phyloP scores from a whole-genome alignment of 2,113 vertebrate genomes.

The Scomber colias region DNA sequence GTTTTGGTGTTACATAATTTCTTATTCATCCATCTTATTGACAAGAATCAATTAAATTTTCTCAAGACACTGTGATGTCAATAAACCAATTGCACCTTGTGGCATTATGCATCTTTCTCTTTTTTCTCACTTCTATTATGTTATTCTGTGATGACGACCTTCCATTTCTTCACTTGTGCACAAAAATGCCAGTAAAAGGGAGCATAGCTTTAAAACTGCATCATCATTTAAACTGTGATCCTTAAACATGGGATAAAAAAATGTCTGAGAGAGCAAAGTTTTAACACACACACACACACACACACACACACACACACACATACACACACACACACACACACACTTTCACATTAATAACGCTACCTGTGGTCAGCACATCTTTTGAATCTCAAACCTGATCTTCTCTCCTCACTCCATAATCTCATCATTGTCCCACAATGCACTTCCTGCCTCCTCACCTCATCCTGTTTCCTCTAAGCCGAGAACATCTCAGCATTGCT shows the following conservation, averaged over 20 bases:
- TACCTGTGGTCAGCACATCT: slow-evolving; percentile 73
- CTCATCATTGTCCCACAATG: slow-evolving; percentile 70
- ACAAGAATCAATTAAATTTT: background rate
- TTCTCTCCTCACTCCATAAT: slow-evolving; percentile 69
- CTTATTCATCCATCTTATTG: background rate
- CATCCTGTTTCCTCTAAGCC: slow-evolving; percentile 74
- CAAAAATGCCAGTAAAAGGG: slow-evolving; percentile 4
- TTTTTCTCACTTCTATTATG: background rate
- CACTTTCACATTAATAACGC: slow-evolving; percentile 41
- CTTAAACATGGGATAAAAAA: slow-evolving; percentile 26
- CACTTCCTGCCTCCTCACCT: slow-evolving; percentile 74
- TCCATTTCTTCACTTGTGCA: background rate
- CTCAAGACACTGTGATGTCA: slow-evolving; percentile 4
- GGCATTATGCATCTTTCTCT: background rate
- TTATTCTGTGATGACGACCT: background rate
- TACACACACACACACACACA: too few relatives aligned
- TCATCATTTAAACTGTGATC: slow-evolving; percentile 45
- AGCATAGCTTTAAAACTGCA: slow-evolving; percentile 44
- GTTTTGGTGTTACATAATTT: background rate
- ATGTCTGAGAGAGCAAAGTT: slow-evolving; percentile 26
- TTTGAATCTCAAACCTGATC: slow-evolving; percentile 68
- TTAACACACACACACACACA: slow-evolving; percentile 6
- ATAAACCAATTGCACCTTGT: background rate
- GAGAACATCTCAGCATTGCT: slow-evolving; percentile 79
- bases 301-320: too few relatives aligned